phyloP scores from a whole-genome alignment of 2,797 vertebrate species.

The Peromyscus aztecus region DNA sequence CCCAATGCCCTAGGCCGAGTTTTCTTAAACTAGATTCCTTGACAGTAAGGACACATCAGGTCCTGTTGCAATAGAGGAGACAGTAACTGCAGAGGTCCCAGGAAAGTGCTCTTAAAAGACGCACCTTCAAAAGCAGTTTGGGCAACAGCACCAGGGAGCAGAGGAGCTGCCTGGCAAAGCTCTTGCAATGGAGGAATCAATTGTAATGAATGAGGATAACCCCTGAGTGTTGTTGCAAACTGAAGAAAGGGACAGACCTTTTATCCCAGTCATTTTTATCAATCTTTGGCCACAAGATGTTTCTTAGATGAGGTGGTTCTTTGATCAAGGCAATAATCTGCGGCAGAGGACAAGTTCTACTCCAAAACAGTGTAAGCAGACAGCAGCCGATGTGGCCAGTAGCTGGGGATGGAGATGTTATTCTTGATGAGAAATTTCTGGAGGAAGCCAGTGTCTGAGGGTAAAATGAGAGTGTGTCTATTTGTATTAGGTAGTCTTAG shows the following conservation, averaged over 20 bases:
- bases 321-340: not conserved
- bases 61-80: not conserved
- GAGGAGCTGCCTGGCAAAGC: not conserved
- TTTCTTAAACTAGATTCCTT: conserved; percentile 41
- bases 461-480: not conserved
- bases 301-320: not conserved
- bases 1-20: not conserved
- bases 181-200: not conserved
- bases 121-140: not conserved
- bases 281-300: not conserved
- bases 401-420: not conserved
- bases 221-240: not conserved
- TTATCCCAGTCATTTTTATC: not conserved
- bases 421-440: conserved; percentile 16
- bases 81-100: not conserved
- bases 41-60: not conserved
- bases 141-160: not conserved
- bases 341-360: not conserved
- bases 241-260: not conserved
- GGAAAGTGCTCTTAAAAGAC: not conserved
- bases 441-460: not conserved
- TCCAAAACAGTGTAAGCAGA: not conserved
- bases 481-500: not conserved
- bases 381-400: not conserved
- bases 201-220: not conserved